These are phyloP conservation scores for Piezodorus guildinii DNA, from an alignment of 1,140 invertebrate genomes.

Conservation along the genomic window DNA sequence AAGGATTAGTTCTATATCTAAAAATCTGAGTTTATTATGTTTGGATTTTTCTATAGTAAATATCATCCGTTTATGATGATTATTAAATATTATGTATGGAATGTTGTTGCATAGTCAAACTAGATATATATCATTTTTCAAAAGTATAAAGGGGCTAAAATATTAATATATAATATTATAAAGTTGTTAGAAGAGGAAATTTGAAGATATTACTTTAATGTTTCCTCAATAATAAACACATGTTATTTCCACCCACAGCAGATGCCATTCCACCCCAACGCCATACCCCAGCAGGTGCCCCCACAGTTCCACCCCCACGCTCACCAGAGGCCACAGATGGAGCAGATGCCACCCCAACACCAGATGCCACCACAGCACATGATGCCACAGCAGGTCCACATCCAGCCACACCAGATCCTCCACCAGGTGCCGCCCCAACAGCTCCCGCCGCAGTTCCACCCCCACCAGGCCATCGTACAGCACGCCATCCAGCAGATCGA, in stretches of 20 bases:
- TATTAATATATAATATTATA: too few relatives aligned
- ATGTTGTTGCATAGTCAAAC: too few relatives aligned
- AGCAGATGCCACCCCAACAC: conserved; percentile 17
- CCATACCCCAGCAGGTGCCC: conserved; percentile 1
- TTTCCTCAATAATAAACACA: too few relatives aligned
- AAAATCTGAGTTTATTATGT: too few relatives aligned
- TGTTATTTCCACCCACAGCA: neutral
- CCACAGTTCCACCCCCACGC: conserved; percentile 14
- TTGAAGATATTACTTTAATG: too few relatives aligned
- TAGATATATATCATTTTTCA: too few relatives aligned
- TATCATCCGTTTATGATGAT: too few relatives aligned
- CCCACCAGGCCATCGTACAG: conserved; percentile 19
- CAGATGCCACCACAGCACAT: conserved; percentile 10
- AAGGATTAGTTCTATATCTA: too few relatives aligned
- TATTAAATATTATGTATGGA: too few relatives aligned
- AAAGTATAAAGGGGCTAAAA: too few relatives aligned
- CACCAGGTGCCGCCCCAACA: conserved; percentile 25
- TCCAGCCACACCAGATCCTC: neutral
- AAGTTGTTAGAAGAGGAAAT: too few relatives aligned
- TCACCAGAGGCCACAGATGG: conserved; percentile 9
- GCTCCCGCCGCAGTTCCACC: conserved; percentile 23
- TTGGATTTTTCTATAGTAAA: too few relatives aligned
- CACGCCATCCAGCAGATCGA: conserved; percentile 22
- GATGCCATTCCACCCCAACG: neutral
- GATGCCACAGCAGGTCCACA: conserved; percentile 14